Evolutionary conservation across 2,113 vertebrate genomes (phyloP), one percentile per base, ranked within the genome.

Genomic region (Gopherus flavomarginatus): DNA sequence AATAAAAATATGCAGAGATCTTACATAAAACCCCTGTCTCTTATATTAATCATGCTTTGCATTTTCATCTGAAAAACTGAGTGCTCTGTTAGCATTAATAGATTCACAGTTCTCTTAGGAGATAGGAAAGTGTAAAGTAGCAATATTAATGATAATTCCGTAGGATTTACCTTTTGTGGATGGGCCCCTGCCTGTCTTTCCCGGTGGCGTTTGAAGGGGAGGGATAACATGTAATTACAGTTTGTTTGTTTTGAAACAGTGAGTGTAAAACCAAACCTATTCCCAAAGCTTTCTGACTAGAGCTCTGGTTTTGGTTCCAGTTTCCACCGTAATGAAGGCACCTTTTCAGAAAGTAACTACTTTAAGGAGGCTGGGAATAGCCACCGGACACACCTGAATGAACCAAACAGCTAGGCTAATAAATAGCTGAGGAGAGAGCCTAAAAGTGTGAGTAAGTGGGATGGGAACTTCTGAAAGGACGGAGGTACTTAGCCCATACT

Each of bases 1-100:
- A n/a, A 10, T 8, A 24, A 0, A n/a, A 62, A 47, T 47, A 5
- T 65, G 54, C 9, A 82, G 31, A 86, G 3, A 54, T 81, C 50
- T 13, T 22, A 17, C 2, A 1, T 26, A 29, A 27, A 78, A 83
- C 22, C 53, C 19, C 50, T 69, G 59, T 38, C 50, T 59, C 86
- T 65, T 31, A 31, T 84, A 72, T 38, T 85, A 38, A 78, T 62
- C 88, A 78, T 0, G 0, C 42, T 22, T 35, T 72, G 19, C 24
- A 19, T 35, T 62, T 96, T 86, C 83, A 78, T 47, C 42, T 6
- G 27, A 47, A 13, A 27, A 16, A 44, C 6, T 14, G 22, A 44
- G 22, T 44, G 38, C 42, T 77, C 44, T 44, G 13, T 24, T 42
- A 77, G 42, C 22, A 44, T 44, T 77, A 44, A 26, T 77, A 42